Base-by-base conservation (phyloP, 2,888 invertebrate species). In the Himalopsyche tibetana region DNA sequence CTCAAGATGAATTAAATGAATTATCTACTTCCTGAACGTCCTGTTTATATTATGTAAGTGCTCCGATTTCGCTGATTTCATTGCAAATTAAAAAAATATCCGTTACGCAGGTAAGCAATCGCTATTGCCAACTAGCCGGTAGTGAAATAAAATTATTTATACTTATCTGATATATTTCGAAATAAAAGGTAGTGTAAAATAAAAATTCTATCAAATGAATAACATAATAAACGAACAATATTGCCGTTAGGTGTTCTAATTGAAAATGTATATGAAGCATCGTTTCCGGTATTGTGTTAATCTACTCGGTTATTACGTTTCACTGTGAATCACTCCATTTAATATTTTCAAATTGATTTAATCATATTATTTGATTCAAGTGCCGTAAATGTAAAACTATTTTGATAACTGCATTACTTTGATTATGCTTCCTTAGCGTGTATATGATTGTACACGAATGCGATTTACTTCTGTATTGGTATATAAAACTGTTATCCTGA, bases 1-100 rank as follows among this genome's bases (percentile, higher is more conserved):
- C 63, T 19, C 5, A 63, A 63, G 15, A n/a, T 6, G 4, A 1
- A 63, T 63, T 5, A 51, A 28, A 19, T 19, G 19, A 19, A 4
- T 19, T 19, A 19, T 63, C 3, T 11, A n/a, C 11, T 63, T 63
- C 19, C 63, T 63, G 28, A 63, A 63, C 63, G 19, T 63, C 63
- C 63, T 63, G 63, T 63, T 63, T 63, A 28, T n/a, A 63, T 63
- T 63, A 63, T 63, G 63, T 63, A 63, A 63, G n/a, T 63, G 63
- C 28, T 63, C 63, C 8, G 28, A 63, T 63, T 63, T 63, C 63
- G 63, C 63, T 19, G 28, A 19, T 19, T 19, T 63, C 19, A 2
- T 63, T 63, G 28, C 63, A 63, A 63, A 63, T 63, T 63, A 63
- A 63, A 63, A 63, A 63, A 19, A 19, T 63, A 19, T 63, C 63